Conservation (phyloP, 2,888 invertebrate species). For the Ypsolopha sequella region DNA sequence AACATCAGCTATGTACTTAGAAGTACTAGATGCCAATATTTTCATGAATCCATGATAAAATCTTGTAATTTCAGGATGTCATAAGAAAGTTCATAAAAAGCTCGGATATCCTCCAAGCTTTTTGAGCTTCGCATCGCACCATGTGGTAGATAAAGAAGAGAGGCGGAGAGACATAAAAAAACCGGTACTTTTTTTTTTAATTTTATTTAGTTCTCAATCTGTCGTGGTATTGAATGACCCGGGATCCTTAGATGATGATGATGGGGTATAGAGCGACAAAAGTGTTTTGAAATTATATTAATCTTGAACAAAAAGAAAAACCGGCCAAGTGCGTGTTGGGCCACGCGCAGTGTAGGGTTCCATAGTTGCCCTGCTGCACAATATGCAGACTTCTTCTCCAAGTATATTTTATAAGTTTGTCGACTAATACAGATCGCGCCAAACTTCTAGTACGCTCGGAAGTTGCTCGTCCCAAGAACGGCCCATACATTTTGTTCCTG, state of each 20-base stretch:
- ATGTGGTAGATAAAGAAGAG: slow-evolving; percentile 23
- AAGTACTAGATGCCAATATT: not conserved
- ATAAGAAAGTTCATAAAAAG: slow-evolving; percentile 24
- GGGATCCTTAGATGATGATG: slow-evolving; percentile 1
- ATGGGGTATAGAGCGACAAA: not conserved
- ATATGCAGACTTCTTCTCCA: too few species aligned
- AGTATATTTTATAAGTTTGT: too few species aligned
- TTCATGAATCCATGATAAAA: too few species aligned
- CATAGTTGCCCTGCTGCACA: too few species aligned
- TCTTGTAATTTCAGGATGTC: slow-evolving; percentile 19
- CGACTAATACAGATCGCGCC: too few species aligned
- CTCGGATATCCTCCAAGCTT: slow-evolving; percentile 40
- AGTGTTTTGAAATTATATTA: not conserved
- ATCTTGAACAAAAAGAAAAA: too few species aligned
- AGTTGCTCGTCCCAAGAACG: too few species aligned
- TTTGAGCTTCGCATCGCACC: slow-evolving; percentile 15
- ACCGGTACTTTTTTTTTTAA: slow-evolving; percentile 20
- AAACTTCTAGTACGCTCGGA: too few species aligned
- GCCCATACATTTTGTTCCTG: too few species aligned
- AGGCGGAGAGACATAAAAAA: slow-evolving; percentile 23
- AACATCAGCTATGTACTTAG: too few species aligned
- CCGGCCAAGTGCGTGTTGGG: too few species aligned
- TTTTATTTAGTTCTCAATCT: slow-evolving; percentile 38
- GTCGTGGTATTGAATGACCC: slow-evolving; percentile 56
- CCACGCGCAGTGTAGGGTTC: too few species aligned